These are phyloP conservation scores for Sebastes steindachneri DNA, from an alignment of 2,797 vertebrate genomes.

Conservation along the genomic window DNA sequence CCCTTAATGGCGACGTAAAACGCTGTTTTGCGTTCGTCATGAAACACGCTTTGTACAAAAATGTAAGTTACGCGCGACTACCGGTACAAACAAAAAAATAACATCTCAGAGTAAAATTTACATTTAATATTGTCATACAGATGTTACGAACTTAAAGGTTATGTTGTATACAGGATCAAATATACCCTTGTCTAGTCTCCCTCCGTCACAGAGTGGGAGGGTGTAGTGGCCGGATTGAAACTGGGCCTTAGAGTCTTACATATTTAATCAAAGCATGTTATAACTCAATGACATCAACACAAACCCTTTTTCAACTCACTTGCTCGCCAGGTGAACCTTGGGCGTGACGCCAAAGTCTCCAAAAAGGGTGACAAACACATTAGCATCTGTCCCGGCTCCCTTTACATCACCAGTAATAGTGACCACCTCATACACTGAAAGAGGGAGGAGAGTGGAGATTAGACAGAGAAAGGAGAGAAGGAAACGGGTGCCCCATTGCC, in stretches of 20 bases:
- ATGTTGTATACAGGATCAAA: too few relatives aligned
- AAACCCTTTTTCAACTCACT: slow-evolving; percentile 85
- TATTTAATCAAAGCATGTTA: not conserved
- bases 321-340: slow-evolving; percentile 97
- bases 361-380: slow-evolving; percentile 96
- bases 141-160: too few relatives aligned
- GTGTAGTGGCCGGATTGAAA: too few relatives aligned
- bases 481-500: not conserved
- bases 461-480: not conserved
- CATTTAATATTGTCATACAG: too few relatives aligned
- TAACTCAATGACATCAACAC: not conserved
- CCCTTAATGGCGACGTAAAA: too few relatives aligned
- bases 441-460: not conserved
- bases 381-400: slow-evolving; percentile 94
- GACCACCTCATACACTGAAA: slow-evolving; percentile 95
- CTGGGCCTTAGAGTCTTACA: not conserved
- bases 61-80: too few relatives aligned
- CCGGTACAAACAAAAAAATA: too few relatives aligned
- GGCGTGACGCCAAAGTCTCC: slow-evolving; percentile 94
- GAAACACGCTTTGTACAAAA: too few relatives aligned
- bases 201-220: too few relatives aligned
- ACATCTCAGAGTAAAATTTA: too few relatives aligned
- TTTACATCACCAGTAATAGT: slow-evolving; percentile 93
- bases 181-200: too few relatives aligned
- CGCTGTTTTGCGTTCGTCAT: too few relatives aligned